Base-by-base conservation (phyloP, 1,140 invertebrate species). In the Penaeus chinensis region DNA sequence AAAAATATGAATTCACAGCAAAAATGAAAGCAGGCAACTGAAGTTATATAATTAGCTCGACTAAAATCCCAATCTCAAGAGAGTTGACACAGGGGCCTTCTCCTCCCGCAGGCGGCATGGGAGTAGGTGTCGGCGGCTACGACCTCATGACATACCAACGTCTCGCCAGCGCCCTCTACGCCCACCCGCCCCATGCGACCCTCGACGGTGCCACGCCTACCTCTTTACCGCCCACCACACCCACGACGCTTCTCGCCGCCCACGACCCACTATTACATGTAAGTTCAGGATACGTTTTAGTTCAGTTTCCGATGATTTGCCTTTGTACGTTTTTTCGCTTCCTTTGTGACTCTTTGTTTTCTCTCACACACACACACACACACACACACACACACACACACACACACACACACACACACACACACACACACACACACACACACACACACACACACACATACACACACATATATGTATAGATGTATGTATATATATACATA, bases 121-220 rank as follows among this genome's bases (percentile, higher is more conserved):
- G 88, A n/a, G 84, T 89, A 82, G 63, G 63, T 27, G 65, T 82
- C 27, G 84, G 82, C 37, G 83, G 88, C n/a, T 89, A 89, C 80
- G 88, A 89, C 79, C 88, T 89, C 20, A 89, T 89, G 88, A 89
- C 88, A 13, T 89, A 89, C 83, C 88, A 89, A 60, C 83, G 88
- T 8, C 74, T 89, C 27, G 88, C 88, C 61, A 89, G 88, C 62
- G 88, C 84, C 69, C 65, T 89, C 42, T 89, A 89, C 65, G 88
- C 88, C 88, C 88, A 89, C 62, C 88, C 88, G 24, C 88, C 88
- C 84, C 83, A 84, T 65, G 83, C 88, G 61, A 81, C 83, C 62
- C 84, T 89, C 47, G 88, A 89, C 78, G 78, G 78, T n/a, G 66
- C 83, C 69, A 82, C 88, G 79, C 83, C 83, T 37, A 85, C 88